Conservation (phyloP, 2,797 vertebrate genomes). For the Poecile montanus region DNA sequence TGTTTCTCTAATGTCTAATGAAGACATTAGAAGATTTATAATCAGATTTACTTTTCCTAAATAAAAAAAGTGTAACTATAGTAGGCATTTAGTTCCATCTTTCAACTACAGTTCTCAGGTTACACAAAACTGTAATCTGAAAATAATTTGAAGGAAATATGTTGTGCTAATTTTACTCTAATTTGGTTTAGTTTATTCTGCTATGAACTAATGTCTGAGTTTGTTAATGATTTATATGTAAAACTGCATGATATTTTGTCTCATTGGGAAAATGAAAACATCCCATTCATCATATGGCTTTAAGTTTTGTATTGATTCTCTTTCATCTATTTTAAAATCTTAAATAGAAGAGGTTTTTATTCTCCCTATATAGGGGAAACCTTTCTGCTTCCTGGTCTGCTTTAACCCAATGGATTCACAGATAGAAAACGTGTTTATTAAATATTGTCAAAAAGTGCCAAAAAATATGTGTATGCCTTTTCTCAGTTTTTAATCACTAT, state of each 20-base stretch:
- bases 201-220: not conserved
- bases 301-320: not conserved
- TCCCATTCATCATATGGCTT: not conserved
- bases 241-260: not conserved
- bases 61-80: not conserved
- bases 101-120: not conserved
- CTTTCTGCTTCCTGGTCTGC: not conserved
- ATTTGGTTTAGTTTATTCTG: not conserved
- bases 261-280: not conserved
- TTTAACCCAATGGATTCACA: not conserved
- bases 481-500: not conserved
- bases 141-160: not conserved
- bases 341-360: not conserved
- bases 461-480: not conserved
- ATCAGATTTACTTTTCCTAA: not conserved
- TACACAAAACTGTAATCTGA: not conserved
- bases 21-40: not conserved
- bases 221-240: not conserved
- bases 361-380: fast-evolving
- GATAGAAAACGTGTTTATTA: not conserved
- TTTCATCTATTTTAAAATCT: not conserved
- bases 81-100: not conserved
- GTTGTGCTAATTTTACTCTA: not conserved
- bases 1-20: not conserved
- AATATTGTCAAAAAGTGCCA: not conserved